Evolutionary conservation across 2,113 vertebrate genomes (phyloP), one percentile per base, ranked within the genome.

Genomic region (Dinomys branickii): DNA sequence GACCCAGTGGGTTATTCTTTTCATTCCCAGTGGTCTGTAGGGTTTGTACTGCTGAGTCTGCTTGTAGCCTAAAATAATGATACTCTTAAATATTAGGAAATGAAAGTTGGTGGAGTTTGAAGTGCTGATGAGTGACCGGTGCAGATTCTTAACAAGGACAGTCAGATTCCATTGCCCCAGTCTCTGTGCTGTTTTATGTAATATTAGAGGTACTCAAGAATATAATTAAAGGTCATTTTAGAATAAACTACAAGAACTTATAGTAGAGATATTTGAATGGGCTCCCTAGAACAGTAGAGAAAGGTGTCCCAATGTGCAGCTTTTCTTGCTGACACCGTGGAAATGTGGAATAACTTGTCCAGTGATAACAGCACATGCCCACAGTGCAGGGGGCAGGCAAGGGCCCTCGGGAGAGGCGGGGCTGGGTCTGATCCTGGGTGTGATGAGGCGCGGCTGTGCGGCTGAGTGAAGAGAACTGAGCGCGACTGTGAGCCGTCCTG

Each of bases 101-200:
- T 82, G 4, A 41, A 92, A 69, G 52, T 71, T 91, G 16, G 67
- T 41, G 12, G n/a, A 59, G 7, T 97, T 96, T 89, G 61, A 44
- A 44, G 20, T 47, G 12, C n/a, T 81, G 59, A 33, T 90, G 38
- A 84, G n/a, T 67, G 7, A 41, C 52, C 65, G 65, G 78, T 30
- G 28, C 26, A 81, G 33, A 65, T 44, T 65, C 30, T 41, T 78
- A 82, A 75, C 54, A 47, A 86, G 35, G 8, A 9, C 47, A 91
- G 26, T 71, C 20, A 47, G 16, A 65, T 52, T 88, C 19, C 65
- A 86, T 61, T 73, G 86, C n/a, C 54, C 20, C 61, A 44, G 50
- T n/a, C 61, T 88, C 69, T 16, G 14, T 77, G 44, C 33, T 73
- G n/a, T 77, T 47, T 81, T 69, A 56, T 30, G 71, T 50, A 81